Evolutionary conservation across 2,888 invertebrate genomes (phyloP).

Genomic region (Smittia aterrima): DNA sequence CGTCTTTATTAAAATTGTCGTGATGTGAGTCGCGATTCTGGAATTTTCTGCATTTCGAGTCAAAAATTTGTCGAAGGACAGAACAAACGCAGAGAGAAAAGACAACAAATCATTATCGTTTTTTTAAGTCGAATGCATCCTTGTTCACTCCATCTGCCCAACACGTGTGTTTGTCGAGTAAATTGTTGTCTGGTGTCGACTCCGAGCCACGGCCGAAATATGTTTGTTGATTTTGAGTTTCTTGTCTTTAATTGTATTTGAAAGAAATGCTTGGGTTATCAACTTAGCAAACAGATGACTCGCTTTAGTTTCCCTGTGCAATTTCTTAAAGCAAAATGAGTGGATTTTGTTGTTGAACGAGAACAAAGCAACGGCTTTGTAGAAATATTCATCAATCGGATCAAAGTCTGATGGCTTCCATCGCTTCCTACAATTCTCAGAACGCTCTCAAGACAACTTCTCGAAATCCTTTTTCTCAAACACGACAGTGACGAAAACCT

Average conservation of each 20-base stretch:
- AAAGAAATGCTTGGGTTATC: neutral
- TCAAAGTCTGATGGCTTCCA: neutral
- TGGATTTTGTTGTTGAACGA: neutral
- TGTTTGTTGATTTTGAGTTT: neutral
- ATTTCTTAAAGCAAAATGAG: neutral
- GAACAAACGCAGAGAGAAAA: neutral
- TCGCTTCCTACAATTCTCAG: neutral
- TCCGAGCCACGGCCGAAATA: conserved; percentile 1
- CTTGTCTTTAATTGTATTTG: neutral
- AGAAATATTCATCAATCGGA: neutral
- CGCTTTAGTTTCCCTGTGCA: neutral
- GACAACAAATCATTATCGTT: conserved; percentile 17
- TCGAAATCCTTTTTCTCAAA: neutral
- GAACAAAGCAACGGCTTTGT: neutral
- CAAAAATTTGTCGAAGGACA: neutral
- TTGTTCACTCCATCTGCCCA: conserved; percentile 34
- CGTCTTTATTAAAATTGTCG: neutral
- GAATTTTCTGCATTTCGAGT: neutral
- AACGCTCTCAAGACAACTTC: neutral
- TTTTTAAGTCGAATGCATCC: neutral
- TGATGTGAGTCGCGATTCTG: neutral
- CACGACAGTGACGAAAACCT: neutral
- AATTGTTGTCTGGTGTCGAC: neutral
- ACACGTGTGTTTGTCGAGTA: conserved; percentile 33
- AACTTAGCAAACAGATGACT: neutral